phyloP scores from a whole-genome alignment of 92 coral and sea anemone genomes.

The Actinostola sp. region DNA sequence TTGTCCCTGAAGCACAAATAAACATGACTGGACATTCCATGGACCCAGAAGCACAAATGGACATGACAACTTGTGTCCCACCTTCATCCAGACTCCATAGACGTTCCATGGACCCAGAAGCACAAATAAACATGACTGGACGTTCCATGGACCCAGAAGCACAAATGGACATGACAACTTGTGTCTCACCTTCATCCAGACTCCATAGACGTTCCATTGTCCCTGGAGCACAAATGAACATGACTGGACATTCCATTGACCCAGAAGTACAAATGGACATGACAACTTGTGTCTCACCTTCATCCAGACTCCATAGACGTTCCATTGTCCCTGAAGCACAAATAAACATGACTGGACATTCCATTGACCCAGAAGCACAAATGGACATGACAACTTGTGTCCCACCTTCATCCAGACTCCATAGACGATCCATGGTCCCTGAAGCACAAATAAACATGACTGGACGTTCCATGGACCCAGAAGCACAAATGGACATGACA shows the following conservation, averaged over 20 bases:
- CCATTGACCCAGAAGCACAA: neutral
- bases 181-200: conserved; percentile 12
- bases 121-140: too few relatives aligned
- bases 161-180: conserved; percentile 13
- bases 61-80: neutral
- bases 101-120: too few relatives aligned
- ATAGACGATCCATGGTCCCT: neutral
- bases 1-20: too few relatives aligned
- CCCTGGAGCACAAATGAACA: neutral
- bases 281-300: conserved; percentile 7
- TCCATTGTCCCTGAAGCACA: neutral
- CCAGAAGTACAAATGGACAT: conserved; percentile 11
- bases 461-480: neutral
- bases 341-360: neutral
- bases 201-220: neutral
- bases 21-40: too few relatives aligned
- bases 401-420: neutral
- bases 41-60: too few relatives aligned
- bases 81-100: conserved; percentile 2
- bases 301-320: neutral
- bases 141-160: conserved; percentile 4
- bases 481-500: conserved; percentile 28
- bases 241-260: neutral
- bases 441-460: conserved; percentile 30
- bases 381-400: conserved; percentile 35